Evolutionary conservation across 2,888 invertebrate species (phyloP).

Genomic region (Caenorhabditis sp.): DNA sequence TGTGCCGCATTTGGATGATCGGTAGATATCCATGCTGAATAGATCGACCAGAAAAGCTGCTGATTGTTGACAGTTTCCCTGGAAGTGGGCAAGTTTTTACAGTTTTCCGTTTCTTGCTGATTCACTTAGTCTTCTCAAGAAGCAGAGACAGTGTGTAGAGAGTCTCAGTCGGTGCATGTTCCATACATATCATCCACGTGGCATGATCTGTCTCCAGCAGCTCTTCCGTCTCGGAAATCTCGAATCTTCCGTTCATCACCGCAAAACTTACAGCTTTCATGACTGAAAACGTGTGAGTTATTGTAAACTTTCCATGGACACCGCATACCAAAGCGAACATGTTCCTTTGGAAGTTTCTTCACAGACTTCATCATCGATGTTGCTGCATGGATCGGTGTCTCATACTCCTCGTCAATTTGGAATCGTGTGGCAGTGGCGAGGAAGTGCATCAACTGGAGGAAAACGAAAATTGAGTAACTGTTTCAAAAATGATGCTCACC

Average conservation of each 20-base stretch:
- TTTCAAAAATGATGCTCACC: too few relatives aligned
- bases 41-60: constrained; percentile 13
- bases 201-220: background rate
- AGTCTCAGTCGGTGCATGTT: constrained; percentile 33
- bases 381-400: constrained; percentile 20
- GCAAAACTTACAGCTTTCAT: constrained; percentile 47
- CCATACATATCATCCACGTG: constrained; percentile 22
- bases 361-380: constrained; percentile 9
- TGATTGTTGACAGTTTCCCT: constrained; percentile 6
- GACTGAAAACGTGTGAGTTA: background rate
- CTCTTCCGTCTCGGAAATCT: background rate
- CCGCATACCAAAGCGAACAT: background rate
- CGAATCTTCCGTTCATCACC: constrained; percentile 23
- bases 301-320: too few relatives aligned
- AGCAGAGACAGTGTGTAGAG: constrained; percentile 20
- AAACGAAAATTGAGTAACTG: too few relatives aligned
- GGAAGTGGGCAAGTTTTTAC: background rate
- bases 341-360: background rate
- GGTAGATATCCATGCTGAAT: background rate
- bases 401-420: constrained; percentile 9
- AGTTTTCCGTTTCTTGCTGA: background rate
- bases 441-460: constrained; percentile 39
- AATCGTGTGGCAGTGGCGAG: constrained; percentile 24
- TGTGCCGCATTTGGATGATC: background rate
- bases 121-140: constrained; percentile 16